Conservation (phyloP, 2,797 vertebrate genomes). For the Anniella stebbinsi region DNA sequence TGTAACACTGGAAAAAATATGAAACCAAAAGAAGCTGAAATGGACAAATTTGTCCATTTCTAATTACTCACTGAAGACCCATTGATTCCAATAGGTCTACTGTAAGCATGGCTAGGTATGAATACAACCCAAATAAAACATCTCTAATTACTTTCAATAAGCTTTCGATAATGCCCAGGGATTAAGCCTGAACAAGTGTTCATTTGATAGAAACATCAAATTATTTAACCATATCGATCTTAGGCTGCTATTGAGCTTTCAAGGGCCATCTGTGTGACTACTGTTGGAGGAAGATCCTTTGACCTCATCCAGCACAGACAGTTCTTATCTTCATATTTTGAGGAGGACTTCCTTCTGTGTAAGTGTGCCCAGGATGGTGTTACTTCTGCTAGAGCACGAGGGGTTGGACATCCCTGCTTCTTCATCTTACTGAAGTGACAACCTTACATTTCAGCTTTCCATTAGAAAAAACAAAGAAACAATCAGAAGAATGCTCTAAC, state of each 20-base stretch:
- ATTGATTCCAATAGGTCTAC: background rate
- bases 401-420: too few species aligned
- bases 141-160: background rate
- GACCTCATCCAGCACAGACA: background rate
- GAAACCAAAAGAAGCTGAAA: too few species aligned
- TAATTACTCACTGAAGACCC: background rate
- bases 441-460: background rate
- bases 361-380: background rate
- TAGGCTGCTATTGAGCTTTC: background rate
- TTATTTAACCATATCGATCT: background rate
- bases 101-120: background rate
- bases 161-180: accelerated
- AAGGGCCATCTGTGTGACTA: background rate
- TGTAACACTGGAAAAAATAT: too few species aligned
- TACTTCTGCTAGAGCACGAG: background rate
- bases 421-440: background rate
- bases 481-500: too few species aligned
- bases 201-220: background rate
- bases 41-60: too few species aligned
- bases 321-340: background rate
- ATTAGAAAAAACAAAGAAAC: background rate
- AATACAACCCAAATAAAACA: background rate
- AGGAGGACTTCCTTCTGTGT: background rate
- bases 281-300: background rate
- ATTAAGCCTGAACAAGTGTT: background rate